Base-by-base conservation (phyloP, 2,113 vertebrate species). In the Ictalurus punctatus region DNA sequence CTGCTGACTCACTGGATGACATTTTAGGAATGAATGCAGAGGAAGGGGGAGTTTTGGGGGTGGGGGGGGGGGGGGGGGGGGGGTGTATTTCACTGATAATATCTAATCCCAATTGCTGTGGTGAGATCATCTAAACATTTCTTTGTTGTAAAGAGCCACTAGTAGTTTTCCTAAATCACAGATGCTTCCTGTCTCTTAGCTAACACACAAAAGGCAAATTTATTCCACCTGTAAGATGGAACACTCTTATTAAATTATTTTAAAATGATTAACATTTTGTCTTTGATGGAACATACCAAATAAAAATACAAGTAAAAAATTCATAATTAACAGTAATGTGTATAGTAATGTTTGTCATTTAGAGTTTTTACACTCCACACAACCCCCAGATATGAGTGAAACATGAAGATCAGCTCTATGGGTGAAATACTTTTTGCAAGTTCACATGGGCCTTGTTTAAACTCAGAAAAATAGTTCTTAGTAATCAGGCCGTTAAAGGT, bases 1-100 rank as follows among this genome's bases (percentile, higher is more conserved):
- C 87, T 92, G 89, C 92, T 91, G 94, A 94, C 86, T 93, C 89
- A 92, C 85, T 84, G 88, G 90, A 90, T 89, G 86, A 93, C 85
- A 87, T 88, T n/a, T n/a, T 83, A 65, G 9, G 13, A 91, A 91
- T 69, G 78, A 92, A 84, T 61, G 67, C 63, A 37, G 30, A 0
- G 63, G 74, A 85, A 83, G 69, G n/a, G n/a, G 12, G 40, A 1
- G 1, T 0, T 2, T 21, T 48, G 44, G 2, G 37, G 2, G 61
- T 19, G 17, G 73, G 76, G 80, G 86, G 76, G 37, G 2, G 61
- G 21, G 17, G 73, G 37, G 2, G 61, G 21, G 17, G 73, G 76
- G 80, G 86, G 76, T 76, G 85, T 23, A 67, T 71, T 80, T 87
- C 44, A 73, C 25, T 27, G 69, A 76, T 65, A 85, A 78, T 61